Conservation (phyloP, 1,140 invertebrate genomes). For the Drosophila azteca region DNA sequence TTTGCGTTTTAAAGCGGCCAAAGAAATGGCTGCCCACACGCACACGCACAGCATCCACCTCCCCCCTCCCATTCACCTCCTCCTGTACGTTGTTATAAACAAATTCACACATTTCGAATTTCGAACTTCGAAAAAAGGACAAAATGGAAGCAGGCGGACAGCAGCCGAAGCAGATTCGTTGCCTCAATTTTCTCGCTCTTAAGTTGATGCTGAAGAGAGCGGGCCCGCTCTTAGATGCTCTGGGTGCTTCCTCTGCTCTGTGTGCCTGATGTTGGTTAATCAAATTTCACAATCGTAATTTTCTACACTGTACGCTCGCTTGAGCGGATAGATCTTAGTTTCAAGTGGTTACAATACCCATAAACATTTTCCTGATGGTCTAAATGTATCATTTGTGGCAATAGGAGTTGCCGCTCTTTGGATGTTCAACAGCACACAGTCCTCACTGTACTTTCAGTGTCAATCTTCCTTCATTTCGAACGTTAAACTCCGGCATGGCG, state of each 20-base stretch:
- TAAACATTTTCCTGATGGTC: background rate
- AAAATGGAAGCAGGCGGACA: background rate
- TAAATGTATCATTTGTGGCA: too few species aligned
- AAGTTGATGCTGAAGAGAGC: constrained; percentile 15
- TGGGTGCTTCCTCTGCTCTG: background rate
- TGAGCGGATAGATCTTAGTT: background rate
- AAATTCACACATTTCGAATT: constrained; percentile 80
- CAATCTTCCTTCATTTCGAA: background rate
- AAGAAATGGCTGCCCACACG: constrained; percentile 48
- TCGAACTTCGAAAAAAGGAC: constrained; percentile 66
- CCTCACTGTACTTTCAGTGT: too few species aligned
- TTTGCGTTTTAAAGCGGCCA: constrained; percentile 57
- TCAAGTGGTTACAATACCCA: too few species aligned
- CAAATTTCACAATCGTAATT: constrained; percentile 36
- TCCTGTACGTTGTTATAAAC: constrained; percentile 52
- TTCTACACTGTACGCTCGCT: too few species aligned
- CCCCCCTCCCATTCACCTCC: background rate
- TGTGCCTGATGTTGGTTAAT: constrained; percentile 27
- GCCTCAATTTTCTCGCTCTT: constrained; percentile 22
- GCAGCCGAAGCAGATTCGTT: constrained; percentile 34
- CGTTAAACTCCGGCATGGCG: background rate
- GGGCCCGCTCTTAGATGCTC: constrained; percentile 1
- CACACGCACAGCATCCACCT: constrained; percentile 33
- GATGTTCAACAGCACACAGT: too few species aligned
- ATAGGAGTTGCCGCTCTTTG: too few species aligned